Base-by-base conservation (phyloP, 2,888 invertebrate species). In the Cataglyphis cursor region DNA sequence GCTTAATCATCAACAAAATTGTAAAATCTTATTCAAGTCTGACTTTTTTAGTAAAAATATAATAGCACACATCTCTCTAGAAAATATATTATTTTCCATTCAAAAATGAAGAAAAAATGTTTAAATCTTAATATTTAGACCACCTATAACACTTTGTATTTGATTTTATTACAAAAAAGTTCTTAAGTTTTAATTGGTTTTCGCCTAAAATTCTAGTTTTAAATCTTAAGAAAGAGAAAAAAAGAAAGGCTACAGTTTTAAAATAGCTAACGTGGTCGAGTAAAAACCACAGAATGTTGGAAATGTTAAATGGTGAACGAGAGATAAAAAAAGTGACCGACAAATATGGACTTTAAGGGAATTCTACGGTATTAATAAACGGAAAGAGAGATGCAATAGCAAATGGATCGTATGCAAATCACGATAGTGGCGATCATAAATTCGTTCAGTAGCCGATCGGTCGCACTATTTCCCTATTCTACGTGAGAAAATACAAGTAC, bases 381-480 rank as follows among this genome's bases (percentile, higher is more conserved):
- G 18, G 24, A 72, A 59, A n/a, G 59, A 59, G 44, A 10, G 28
- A 66, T 12, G 12, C 24, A 9, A 24, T 66, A 31, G 51, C 54
- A 44, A 35, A 73, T 41, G 57, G 31, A 72, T 59, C 59, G 59
- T 72, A 72, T 68, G 59, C 59, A 80, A 80, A 80, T 80, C 44
- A 73, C 74, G 59, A 80, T 59, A 68, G 38, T 21, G 78, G 21
- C n/a, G 35, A 59, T 80, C 44, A 44, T 78, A 78, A 78, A 78
- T 59, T 61, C 41, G 21, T 59, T 66, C 44, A 54, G 3, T 12
- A 15, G 35, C 10, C 41, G 24, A 15, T n/a, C 54, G 24, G 44
- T 31, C 62, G 24, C 10, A 18, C 44, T 18, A 48, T 72, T 78
- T 78, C 73, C 59, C 35, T 18, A 73, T 48, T n/a, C 73, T 21